phyloP scores from a whole-genome alignment of 2,888 invertebrate species.

The Caenorhabditis sp. region DNA sequence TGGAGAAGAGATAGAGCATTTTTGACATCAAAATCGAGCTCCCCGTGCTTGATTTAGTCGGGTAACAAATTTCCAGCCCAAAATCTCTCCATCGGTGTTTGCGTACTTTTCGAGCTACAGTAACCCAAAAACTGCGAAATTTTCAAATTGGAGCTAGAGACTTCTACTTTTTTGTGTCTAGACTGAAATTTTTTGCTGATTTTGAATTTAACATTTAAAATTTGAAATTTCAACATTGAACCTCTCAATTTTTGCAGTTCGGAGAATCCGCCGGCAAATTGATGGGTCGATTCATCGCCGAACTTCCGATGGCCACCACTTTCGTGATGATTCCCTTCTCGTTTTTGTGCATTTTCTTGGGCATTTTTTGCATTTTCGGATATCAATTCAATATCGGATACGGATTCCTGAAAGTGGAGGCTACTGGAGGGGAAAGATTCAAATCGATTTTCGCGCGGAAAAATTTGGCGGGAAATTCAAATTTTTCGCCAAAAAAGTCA shows the following conservation, averaged over 20 bases:
- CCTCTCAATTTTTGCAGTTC: conserved; percentile 37
- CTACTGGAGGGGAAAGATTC: background rate
- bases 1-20: background rate
- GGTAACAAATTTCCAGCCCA: background rate
- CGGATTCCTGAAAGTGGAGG: conserved; percentile 54
- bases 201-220: background rate
- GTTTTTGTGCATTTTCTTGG: too few relatives aligned
- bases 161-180: background rate
- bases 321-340: conserved; percentile 2
- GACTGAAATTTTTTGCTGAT: background rate
- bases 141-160: background rate
- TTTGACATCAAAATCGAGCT: background rate
- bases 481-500: background rate
- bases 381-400: conserved; percentile 61
- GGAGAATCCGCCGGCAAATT: conserved; percentile 55
- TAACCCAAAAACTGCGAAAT: background rate
- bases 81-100: background rate
- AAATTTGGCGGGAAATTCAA: conserved; percentile 2
- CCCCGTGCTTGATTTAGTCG: too few relatives aligned
- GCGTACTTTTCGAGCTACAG: background rate
- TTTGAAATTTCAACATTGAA: background rate
- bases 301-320: conserved; percentile 22
- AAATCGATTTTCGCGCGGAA: conserved; percentile 28
- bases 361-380: conserved; percentile 54
- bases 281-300: conserved; percentile 30